phyloP scores from a whole-genome alignment of 2,113 vertebrate species.

The Engraulis encrasicolus region DNA sequence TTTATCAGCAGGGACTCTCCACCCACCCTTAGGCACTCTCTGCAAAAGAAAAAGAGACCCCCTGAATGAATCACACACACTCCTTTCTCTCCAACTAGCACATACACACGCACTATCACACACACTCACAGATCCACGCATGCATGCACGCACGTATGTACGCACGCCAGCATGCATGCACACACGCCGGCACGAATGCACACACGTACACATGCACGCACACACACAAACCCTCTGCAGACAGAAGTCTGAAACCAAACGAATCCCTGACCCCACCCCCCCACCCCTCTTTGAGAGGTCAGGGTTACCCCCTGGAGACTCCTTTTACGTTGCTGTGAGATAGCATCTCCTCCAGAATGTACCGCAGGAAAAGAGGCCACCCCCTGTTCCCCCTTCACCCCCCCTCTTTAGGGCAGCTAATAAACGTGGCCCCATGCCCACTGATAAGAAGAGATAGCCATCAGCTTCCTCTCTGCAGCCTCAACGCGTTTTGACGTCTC shows the following conservation, averaged over 20 bases:
- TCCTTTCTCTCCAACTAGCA: neutral
- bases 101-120: neutral
- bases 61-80: no score
- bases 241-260: neutral
- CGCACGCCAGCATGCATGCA: no score
- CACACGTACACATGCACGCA: neutral
- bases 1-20: neutral
- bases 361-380: neutral
- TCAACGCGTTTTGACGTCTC: neutral
- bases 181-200: neutral
- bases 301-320: neutral
- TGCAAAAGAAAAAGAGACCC: no score
- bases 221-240: neutral
- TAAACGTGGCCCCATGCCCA: neutral
- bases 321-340: neutral
- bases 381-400: no score
- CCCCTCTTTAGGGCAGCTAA: neutral
- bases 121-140: neutral
- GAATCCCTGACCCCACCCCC: neutral
- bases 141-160: no score
- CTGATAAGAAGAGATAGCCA: constrained; percentile 16
- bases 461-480: neutral
- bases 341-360: neutral
- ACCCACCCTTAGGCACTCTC: neutral
- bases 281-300: neutral